Conservation (phyloP, 2,113 vertebrate species). For the Jaculus jaculus region DNA sequence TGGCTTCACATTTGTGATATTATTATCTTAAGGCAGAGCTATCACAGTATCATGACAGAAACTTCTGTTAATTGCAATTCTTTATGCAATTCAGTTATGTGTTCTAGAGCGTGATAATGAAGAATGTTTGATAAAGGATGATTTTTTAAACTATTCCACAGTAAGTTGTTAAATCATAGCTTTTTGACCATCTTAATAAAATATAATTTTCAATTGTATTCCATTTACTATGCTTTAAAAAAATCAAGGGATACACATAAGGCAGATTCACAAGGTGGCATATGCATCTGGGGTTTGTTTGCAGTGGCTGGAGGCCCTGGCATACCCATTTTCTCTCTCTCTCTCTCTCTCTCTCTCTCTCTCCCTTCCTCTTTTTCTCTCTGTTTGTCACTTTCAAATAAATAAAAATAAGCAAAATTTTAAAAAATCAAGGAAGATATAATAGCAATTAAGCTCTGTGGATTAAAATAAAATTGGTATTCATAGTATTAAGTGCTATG, state of each 20-base stretch:
- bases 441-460: neutral
- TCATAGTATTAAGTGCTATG: neutral
- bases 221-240: neutral
- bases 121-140: neutral
- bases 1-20: neutral
- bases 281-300: no score
- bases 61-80: neutral
- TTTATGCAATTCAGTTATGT: neutral
- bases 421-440: neutral
- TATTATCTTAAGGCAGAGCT: neutral
- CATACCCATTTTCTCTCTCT: no score
- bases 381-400: no score
- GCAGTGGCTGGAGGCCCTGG: no score
- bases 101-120: neutral
- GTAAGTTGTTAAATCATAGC: neutral
- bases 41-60: neutral
- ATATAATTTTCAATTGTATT: neutral
- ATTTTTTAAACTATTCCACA: neutral
- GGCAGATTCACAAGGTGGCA: no score
- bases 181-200: neutral
- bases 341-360: no score
- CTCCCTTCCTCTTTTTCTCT: no score
- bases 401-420: no score
- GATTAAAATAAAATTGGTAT: neutral
- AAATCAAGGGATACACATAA: no score